Evolutionary conservation across 2,888 invertebrate species (phyloP).

Genomic region (Stegophylla sp.): DNA sequence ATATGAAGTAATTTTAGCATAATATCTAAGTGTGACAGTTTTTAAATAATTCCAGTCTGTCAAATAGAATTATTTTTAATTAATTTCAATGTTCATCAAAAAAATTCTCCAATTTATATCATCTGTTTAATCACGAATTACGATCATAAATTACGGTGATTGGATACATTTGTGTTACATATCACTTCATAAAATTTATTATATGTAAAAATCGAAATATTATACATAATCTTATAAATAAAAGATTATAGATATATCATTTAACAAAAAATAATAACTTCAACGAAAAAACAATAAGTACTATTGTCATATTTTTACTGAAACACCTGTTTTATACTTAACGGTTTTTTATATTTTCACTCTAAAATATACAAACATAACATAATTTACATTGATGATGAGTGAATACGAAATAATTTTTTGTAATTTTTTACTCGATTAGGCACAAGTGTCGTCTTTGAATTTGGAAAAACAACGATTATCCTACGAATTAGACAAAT

Average conservation of each 20-base stretch:
- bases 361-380: too few species aligned
- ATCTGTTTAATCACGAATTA: not conserved
- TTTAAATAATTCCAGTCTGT: conserved; percentile 16
- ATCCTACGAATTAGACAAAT: conserved; percentile 18
- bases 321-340: too few species aligned
- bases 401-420: too few species aligned
- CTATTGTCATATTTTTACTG: too few species aligned
- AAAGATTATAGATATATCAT: too few species aligned
- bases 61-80: conserved; percentile 31
- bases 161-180: not conserved
- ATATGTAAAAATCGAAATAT: not conserved
- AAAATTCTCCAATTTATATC: not conserved
- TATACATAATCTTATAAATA: too few species aligned
- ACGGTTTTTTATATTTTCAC: too few species aligned
- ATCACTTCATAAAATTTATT: not conserved
- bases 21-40: not conserved
- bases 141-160: not conserved
- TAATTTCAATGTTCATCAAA: not conserved
- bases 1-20: not conserved
- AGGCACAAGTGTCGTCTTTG: conserved; percentile 36
- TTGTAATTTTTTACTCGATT: not conserved
- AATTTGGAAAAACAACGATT: conserved; percentile 37
- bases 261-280: too few species aligned
- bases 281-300: too few species aligned
- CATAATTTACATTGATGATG: too few species aligned